Conservation (phyloP, 2,888 invertebrate species). For the Chymomyza procnemis region DNA sequence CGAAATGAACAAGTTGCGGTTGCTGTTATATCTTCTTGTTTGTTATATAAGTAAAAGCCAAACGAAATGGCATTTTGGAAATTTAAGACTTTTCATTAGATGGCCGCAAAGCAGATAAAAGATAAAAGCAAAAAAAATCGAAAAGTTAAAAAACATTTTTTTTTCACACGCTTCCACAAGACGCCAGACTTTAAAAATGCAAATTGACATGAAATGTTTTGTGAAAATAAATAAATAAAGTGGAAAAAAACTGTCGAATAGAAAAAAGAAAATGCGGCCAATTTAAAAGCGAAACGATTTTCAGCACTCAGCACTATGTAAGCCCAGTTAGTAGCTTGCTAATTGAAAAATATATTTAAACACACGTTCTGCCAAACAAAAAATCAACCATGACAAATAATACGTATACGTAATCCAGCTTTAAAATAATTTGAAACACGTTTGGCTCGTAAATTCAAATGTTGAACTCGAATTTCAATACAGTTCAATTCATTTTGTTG, state of each 20-base stretch:
- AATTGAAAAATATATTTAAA: background rate
- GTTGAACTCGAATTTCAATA: background rate
- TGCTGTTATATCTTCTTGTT: background rate
- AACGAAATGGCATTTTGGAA: background rate
- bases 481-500: background rate
- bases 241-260: background rate
- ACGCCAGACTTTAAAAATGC: background rate
- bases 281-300: background rate
- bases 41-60: background rate
- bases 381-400: background rate
- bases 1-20: background rate
- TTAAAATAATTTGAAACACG: background rate
- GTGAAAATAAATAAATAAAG: background rate
- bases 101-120: background rate
- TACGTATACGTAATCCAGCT: background rate
- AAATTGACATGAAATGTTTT: background rate
- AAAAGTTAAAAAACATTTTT: background rate
- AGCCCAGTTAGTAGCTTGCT: background rate
- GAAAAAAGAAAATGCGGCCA: background rate
- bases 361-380: background rate
- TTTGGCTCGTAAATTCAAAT: background rate
- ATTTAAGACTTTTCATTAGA: background rate
- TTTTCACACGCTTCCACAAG: background rate
- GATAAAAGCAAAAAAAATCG: background rate
- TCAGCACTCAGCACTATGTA: background rate